A percentile compares a stretch with the other conserved stretches of the same genome.
Conservation (phyloP, 2,113 vertebrate genomes). For the Ursus arctos region DNA sequence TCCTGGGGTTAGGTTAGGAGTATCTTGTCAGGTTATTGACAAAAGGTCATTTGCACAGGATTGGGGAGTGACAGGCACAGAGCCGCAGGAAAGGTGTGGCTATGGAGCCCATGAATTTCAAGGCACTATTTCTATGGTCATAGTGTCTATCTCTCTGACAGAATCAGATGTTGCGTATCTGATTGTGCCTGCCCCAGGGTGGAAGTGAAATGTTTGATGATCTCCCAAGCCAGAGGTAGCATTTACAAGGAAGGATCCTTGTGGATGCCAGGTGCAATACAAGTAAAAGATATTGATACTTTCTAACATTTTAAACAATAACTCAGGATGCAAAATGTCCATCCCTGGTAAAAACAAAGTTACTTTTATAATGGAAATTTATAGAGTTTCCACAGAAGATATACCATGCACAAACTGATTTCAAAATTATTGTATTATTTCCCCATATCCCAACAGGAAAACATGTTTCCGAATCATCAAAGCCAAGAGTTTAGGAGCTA, state of each 20-base stretch:
- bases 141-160: neutral
- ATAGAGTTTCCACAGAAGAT: neutral
- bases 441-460: conserved; percentile 73
- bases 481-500: conserved; percentile 71
- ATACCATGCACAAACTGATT: neutral
- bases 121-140: neutral
- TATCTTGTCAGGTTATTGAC: neutral
- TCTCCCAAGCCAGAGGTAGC: neutral
- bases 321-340: neutral
- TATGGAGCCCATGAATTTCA: neutral
- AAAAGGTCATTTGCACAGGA: neutral
- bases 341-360: neutral
- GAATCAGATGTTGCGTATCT: neutral
- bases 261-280: neutral
- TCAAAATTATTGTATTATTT: neutral
- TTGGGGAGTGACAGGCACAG: neutral
- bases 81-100: neutral
- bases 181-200: neutral
- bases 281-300: neutral
- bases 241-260: neutral
- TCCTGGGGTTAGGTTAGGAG: neutral
- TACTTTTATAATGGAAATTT: conserved; percentile 21
- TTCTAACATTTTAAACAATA: conserved; percentile 33
- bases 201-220: neutral
- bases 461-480: conserved; percentile 77